phyloP scores from a whole-genome alignment of 2,113 vertebrate species.

The Pygoscelis adeliae region DNA sequence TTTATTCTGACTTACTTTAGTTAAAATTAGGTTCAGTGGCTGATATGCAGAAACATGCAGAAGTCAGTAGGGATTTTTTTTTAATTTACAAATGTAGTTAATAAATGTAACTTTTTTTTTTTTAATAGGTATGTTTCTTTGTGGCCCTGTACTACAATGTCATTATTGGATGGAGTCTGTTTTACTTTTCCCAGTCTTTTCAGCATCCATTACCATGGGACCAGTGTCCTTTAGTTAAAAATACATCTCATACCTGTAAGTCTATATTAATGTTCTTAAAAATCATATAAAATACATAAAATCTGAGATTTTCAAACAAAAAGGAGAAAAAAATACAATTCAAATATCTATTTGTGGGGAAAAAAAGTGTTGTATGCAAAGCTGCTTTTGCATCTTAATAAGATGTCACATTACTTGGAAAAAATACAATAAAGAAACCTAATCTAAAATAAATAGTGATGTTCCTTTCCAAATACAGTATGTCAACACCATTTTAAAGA shows the following conservation, averaged over 20 bases:
- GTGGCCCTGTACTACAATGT: constrained; percentile 98
- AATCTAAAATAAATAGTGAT: background rate
- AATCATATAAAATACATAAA: background rate
- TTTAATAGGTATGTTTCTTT: constrained; percentile 90
- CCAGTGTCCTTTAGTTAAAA: constrained; percentile 93
- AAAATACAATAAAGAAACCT: background rate
- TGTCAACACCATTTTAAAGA: background rate
- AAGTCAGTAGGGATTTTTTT: background rate
- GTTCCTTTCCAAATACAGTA: no score
- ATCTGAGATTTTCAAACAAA: background rate
- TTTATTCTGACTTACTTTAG: background rate
- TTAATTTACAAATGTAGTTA: background rate
- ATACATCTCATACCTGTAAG: constrained; percentile 88
- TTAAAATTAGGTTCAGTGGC: background rate
- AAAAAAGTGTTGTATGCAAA: background rate
- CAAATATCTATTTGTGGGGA: background rate
- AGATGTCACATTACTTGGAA: background rate
- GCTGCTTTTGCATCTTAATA: background rate
- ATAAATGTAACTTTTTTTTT: background rate
- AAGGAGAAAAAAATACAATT: background rate
- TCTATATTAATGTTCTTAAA: background rate
- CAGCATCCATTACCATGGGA: constrained; percentile 96
- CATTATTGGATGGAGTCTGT: constrained; percentile 97
- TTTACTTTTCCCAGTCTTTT: constrained; percentile 98
- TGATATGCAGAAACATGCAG: background rate